phyloP scores from a whole-genome alignment of 2,797 vertebrate species.

The Yasuhikotakia modesta region DNA sequence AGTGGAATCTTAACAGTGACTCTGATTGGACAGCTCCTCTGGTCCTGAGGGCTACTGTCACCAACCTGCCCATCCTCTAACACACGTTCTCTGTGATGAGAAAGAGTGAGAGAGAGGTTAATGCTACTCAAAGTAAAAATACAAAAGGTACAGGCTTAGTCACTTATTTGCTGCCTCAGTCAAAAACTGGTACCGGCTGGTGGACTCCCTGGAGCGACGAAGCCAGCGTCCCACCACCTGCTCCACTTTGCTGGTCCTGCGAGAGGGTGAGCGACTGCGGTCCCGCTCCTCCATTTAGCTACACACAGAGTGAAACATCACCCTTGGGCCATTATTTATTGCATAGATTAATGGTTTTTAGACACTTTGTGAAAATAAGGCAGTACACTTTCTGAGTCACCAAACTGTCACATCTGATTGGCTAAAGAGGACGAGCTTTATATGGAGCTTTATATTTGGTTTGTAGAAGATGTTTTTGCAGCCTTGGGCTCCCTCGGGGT shows the following conservation, averaged over 20 bases:
- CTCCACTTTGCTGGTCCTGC: slow-evolving; percentile 90
- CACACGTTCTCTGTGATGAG: slow-evolving; percentile 71
- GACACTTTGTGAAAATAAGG: too few species aligned
- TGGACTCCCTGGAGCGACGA: slow-evolving; percentile 84
- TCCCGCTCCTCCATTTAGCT: slow-evolving; percentile 97
- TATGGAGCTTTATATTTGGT: too few species aligned
- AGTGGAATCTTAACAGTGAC: slow-evolving; percentile 83
- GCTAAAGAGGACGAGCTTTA: too few species aligned
- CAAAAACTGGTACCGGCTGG: slow-evolving; percentile 78
- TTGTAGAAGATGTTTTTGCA: not conserved
- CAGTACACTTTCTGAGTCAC: too few species aligned
- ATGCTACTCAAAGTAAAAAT: not conserved
- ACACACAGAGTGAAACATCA: slow-evolving; percentile 36
- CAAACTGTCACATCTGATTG: too few species aligned
- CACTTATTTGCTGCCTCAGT: not conserved
- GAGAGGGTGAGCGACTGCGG: slow-evolving; percentile 84
- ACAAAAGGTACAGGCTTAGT: slow-evolving; percentile 53
- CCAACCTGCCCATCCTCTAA: slow-evolving; percentile 72
- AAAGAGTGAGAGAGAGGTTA: not conserved
- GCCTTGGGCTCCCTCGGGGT: not conserved
- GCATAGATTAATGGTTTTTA: too few species aligned
- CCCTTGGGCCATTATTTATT: too few species aligned
- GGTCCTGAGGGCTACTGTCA: slow-evolving; percentile 69
- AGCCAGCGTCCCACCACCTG: slow-evolving; percentile 98
- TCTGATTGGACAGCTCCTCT: slow-evolving; percentile 76